These are phyloP conservation scores for Pomacea canaliculata DNA, from an alignment of 2,888 invertebrate genomes.

Conservation along the genomic window DNA sequence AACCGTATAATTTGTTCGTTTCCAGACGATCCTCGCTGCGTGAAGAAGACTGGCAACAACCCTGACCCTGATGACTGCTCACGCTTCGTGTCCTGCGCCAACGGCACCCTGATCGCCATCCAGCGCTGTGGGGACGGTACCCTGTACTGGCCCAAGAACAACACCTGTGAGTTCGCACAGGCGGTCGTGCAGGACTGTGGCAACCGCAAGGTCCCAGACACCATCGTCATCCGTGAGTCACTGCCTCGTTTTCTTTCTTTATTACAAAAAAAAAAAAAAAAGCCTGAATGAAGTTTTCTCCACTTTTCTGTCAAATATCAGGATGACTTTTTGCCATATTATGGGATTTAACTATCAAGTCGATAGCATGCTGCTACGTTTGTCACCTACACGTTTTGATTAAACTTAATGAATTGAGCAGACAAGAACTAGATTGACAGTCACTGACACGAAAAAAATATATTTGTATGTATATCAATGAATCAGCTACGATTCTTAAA, in stretches of 20 bases:
- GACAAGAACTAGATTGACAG: too few species aligned
- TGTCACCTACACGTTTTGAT: too few species aligned
- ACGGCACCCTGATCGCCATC: slow-evolving; percentile 44
- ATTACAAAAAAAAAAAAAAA: neutral
- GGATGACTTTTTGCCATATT: too few species aligned
- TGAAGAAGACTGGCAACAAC: slow-evolving; percentile 45
- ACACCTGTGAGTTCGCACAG: slow-evolving; percentile 45
- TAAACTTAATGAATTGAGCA: too few species aligned
- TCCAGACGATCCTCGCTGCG: slow-evolving; percentile 42
- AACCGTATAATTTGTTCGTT: too few species aligned
- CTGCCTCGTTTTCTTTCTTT: neutral
- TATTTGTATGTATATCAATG: too few species aligned
- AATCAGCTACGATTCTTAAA: too few species aligned
- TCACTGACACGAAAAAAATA: too few species aligned
- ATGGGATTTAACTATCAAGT: too few species aligned
- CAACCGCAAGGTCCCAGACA: slow-evolving; percentile 38
- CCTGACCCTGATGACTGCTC: slow-evolving; percentile 48
- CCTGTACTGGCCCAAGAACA: slow-evolving; percentile 42
- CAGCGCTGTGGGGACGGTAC: slow-evolving; percentile 47
- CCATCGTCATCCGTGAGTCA: slow-evolving; percentile 43
- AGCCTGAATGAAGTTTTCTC: too few species aligned
- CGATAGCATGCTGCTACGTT: too few species aligned
- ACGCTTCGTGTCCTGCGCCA: slow-evolving; percentile 43
- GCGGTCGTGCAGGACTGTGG: slow-evolving; percentile 39
- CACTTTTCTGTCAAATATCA: too few species aligned